phyloP scores from a whole-genome alignment of 2,888 invertebrate species.

The Macrostomum cliftonense region DNA sequence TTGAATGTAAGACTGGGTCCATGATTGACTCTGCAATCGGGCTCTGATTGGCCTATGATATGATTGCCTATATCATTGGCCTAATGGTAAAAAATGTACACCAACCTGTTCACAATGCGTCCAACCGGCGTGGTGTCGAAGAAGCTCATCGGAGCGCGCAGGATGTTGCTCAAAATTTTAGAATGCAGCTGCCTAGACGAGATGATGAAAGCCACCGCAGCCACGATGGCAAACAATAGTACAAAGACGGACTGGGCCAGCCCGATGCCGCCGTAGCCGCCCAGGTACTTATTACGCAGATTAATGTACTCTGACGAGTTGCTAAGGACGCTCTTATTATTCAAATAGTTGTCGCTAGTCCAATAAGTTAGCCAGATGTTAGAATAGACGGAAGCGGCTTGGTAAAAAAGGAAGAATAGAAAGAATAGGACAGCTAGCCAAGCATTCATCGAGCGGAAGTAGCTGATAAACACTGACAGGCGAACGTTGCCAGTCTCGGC shows the following conservation, averaged over 20 bases:
- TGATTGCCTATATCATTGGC: too few relatives aligned
- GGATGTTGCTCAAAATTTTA: conserved; percentile 24
- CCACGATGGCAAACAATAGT: too few relatives aligned
- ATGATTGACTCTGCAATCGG: too few relatives aligned
- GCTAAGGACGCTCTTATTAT: conserved; percentile 13
- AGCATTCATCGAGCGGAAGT: conserved; percentile 26
- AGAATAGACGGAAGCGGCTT: conserved; percentile 24
- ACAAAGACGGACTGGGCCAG: neutral
- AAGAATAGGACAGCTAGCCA: conserved; percentile 17
- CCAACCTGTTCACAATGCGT: conserved; percentile 21
- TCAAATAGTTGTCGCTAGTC: conserved; percentile 21
- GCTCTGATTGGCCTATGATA: conserved; percentile 15
- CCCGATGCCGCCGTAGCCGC: conserved; percentile 5
- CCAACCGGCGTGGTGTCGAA: conserved; percentile 23
- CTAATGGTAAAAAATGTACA: too few relatives aligned
- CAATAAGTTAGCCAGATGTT: conserved; percentile 35
- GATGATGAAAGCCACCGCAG: neutral
- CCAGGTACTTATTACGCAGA: conserved; percentile 8
- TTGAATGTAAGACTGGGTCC: too few relatives aligned
- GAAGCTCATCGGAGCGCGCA: conserved; percentile 28
- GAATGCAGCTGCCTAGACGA: conserved; percentile 20
- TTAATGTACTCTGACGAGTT: too few relatives aligned
- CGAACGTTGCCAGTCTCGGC: conserved; percentile 57
- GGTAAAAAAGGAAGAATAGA: conserved; percentile 14
- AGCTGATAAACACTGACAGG: conserved; percentile 25